Percentiles rank a stretch among this genome's conserved stretches.
These are phyloP conservation scores for Aplysina aerophoba DNA, from an alignment of 37 sponge, comb jelly and placozoan genomes.

Conservation along the genomic window DNA sequence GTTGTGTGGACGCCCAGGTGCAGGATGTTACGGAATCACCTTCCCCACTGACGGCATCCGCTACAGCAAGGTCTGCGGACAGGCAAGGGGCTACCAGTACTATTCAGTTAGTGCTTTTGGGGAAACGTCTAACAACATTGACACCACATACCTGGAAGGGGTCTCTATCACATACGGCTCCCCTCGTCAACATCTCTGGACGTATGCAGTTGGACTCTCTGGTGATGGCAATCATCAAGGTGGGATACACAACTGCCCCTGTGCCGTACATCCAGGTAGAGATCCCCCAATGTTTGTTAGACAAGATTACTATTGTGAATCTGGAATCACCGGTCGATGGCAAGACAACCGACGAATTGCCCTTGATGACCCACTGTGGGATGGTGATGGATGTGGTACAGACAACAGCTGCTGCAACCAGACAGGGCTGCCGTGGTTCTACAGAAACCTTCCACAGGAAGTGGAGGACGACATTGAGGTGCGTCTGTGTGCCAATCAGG, in stretches of 20 bases:
- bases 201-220: slow-evolving; percentile 41
- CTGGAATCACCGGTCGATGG: slow-evolving; percentile 15
- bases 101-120: slow-evolving; percentile 9
- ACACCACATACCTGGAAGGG: slow-evolving; percentile 30
- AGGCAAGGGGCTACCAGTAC: slow-evolving; percentile 39
- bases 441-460: slow-evolving; percentile 16
- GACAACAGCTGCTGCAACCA: slow-evolving; percentile 25
- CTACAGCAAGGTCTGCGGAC: slow-evolving; percentile 34
- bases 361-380: slow-evolving; percentile 34
- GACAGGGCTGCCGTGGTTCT: slow-evolving; percentile 40
- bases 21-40: background rate
- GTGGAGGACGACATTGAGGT: slow-evolving; percentile 36
- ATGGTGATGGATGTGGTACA: slow-evolving; percentile 25
- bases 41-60: slow-evolving; percentile 10
- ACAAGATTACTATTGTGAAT: slow-evolving; percentile 31
- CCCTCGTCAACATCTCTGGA: slow-evolving; percentile 42
- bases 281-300: slow-evolving; percentile 35
- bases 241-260: slow-evolving; percentile 20
- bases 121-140: background rate
- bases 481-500: background rate
- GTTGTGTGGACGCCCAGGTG: background rate
- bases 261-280: slow-evolving; percentile 34
- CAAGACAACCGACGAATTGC: background rate
- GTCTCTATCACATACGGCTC: slow-evolving; percentile 29
- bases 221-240: slow-evolving; percentile 8